A percentile compares a stretch with the other conserved stretches of the same genome.
Conservation (phyloP, 1,140 invertebrate species). For the Apis cerana region DNA sequence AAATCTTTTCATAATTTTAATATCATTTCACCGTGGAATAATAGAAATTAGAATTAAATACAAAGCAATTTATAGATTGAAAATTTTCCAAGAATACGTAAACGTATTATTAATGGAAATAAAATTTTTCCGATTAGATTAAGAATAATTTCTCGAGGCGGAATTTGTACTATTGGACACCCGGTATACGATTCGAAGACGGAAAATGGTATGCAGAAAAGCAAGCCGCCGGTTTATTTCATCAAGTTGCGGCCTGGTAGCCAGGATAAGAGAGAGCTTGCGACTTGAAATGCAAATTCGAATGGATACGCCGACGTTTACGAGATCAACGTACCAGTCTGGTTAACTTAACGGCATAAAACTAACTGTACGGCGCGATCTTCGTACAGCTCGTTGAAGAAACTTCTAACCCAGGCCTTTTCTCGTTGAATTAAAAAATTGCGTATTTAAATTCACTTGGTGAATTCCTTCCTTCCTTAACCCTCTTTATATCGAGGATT, state of each 20-base stretch:
- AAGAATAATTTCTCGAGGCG: too few relatives aligned
- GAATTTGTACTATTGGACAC: neutral
- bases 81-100: too few relatives aligned
- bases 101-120: neutral
- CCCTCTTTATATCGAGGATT: neutral
- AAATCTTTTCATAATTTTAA: too few relatives aligned
- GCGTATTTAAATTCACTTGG: neutral
- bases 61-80: too few relatives aligned
- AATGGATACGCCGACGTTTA: slow-evolving; percentile 52
- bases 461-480: neutral
- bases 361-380: slow-evolving; percentile 35
- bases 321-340: slow-evolving; percentile 59
- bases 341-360: slow-evolving; percentile 43
- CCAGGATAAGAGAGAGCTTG: slow-evolving; percentile 40
- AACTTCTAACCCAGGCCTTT: neutral
- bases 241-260: slow-evolving; percentile 34
- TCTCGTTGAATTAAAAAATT: neutral
- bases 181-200: slow-evolving; percentile 13
- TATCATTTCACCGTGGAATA: too few relatives aligned
- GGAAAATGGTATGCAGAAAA: slow-evolving; percentile 38
- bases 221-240: slow-evolving; percentile 51
- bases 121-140: too few relatives aligned
- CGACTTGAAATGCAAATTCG: slow-evolving; percentile 60
- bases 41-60: too few relatives aligned
- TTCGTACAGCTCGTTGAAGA: neutral